Evolutionary conservation across 2,888 invertebrate genomes (phyloP), one percentile per base, ranked within the genome.

Genomic region (Amphipyra tragopoginis): DNA sequence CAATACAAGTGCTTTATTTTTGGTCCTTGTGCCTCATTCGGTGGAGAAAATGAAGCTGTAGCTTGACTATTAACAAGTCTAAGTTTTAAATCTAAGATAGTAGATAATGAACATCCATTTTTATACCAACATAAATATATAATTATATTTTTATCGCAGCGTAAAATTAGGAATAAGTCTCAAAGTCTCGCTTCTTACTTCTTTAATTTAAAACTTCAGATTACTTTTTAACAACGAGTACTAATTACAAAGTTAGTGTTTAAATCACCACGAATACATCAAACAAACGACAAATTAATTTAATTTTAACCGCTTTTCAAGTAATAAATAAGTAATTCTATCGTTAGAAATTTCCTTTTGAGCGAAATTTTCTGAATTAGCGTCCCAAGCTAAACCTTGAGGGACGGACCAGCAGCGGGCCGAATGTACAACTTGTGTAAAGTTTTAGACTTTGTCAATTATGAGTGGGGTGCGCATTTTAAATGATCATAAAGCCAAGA

Each of bases 321-420:
- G 75, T 84, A 85, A 90, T 90, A 86, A 89, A 89, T 89, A 87
- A 88, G 86, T 86, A 88, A 87, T 90, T 87, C 75, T 82, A 81
- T 82, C 63, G 60, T 50, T 38, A 82, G 78, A 89, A 81, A 83
- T 87, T 86, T 75, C 62, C 76, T 79, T 82, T 78, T 52, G 60
- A 55, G 69, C 68, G 63, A 64, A 84, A 84, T 82, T 85, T 84
- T 80, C 64, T 68, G 79, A 84, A 82, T 86, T 84, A 82, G 77
- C 50, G 56, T 59, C 38, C 34, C 38, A 36, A 68, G 65, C 61
- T 26, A 49, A 10, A n/a, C 8, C 36, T 48, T 13, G 21, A 26
- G 64, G 42, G 33, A 39, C 50, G 39, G 44, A 40, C 43, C 15
- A 26, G 64, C 40, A 33, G 53, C 21, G 6, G n/a, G 15, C 53